Percentiles rank a stretch among this genome's conserved stretches.
Conservation (phyloP, 2,888 invertebrate species). For the Limulus polyphemus region DNA sequence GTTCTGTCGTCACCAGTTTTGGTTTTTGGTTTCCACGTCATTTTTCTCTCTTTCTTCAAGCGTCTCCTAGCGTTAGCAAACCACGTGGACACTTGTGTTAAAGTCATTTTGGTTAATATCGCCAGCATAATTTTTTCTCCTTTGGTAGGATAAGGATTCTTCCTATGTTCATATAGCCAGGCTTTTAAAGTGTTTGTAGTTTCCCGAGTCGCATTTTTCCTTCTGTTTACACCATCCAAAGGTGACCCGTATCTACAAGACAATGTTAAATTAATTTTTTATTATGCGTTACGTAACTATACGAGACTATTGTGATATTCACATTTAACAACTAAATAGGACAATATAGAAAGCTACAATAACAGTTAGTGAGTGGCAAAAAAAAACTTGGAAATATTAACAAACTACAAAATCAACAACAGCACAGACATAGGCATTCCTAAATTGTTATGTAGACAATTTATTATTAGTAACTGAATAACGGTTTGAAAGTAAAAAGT, state of each 20-base stretch:
- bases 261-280: too few relatives aligned
- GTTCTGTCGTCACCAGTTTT: slow-evolving; percentile 44
- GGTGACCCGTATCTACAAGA: slow-evolving; percentile 12
- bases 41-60: slow-evolving; percentile 92
- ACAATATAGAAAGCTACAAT: too few relatives aligned
- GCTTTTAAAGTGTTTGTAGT: slow-evolving; percentile 44
- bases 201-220: slow-evolving; percentile 46
- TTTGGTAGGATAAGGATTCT: slow-evolving; percentile 48
- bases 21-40: slow-evolving; percentile 75
- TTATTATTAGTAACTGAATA: too few relatives aligned
- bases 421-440: too few relatives aligned
- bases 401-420: too few relatives aligned
- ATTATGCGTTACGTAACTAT: too few relatives aligned
- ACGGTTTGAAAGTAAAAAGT: too few relatives aligned
- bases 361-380: too few relatives aligned
- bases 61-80: slow-evolving; percentile 87
- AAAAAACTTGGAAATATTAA: too few relatives aligned
- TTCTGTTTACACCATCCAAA: slow-evolving; percentile 29
- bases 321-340: too few relatives aligned
- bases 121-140: slow-evolving; percentile 45
- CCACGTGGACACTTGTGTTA: slow-evolving; percentile 94
- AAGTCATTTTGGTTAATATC: slow-evolving; percentile 56
- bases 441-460: too few relatives aligned
- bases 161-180: slow-evolving; percentile 43
- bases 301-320: too few relatives aligned